A percentile compares a stretch with the other conserved stretches of the same genome.
Conservation (phyloP, 2,888 invertebrate species). For the Anthoptus insignis region DNA sequence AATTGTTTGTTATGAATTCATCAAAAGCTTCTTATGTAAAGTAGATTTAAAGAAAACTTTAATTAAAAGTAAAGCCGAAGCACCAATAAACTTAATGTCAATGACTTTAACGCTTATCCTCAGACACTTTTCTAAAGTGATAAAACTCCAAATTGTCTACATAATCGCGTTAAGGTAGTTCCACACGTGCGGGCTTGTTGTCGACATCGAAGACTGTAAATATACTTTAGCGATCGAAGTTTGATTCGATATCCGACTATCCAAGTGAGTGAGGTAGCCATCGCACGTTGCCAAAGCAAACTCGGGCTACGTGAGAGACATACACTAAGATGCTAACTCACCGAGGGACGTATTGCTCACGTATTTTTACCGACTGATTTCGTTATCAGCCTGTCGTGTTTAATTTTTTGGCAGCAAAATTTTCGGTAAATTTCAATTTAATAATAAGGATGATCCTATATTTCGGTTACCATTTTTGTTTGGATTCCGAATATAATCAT, state of each 20-base stretch:
- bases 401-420: conserved; percentile 67
- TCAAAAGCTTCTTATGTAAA: too few species aligned
- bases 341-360: conserved; percentile 81
- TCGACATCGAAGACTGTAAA: conserved; percentile 59
- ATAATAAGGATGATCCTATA: background rate
- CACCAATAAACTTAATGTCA: too few species aligned
- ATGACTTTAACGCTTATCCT: background rate
- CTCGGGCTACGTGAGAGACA: conserved; percentile 78
- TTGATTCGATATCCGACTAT: conserved; percentile 77
- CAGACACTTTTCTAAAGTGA: background rate
- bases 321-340: conserved; percentile 67
- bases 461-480: background rate
- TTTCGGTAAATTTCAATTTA: background rate
- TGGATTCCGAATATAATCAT: background rate
- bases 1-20: too few species aligned
- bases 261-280: conserved; percentile 70
- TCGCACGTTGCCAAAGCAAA: conserved; percentile 80
- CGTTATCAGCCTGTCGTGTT: conserved; percentile 76
- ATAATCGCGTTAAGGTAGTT: conserved; percentile 35
- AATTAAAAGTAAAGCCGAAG: too few species aligned
- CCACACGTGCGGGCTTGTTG: conserved; percentile 40
- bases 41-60: too few species aligned
- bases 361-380: conserved; percentile 75
- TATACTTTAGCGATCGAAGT: conserved; percentile 66
- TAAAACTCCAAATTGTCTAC: conserved; percentile 25